These are phyloP conservation scores for silkworm (Bombyx mori) DNA, from an alignment of 1,140 invertebrate species.

Conservation along the genomic window DNA sequence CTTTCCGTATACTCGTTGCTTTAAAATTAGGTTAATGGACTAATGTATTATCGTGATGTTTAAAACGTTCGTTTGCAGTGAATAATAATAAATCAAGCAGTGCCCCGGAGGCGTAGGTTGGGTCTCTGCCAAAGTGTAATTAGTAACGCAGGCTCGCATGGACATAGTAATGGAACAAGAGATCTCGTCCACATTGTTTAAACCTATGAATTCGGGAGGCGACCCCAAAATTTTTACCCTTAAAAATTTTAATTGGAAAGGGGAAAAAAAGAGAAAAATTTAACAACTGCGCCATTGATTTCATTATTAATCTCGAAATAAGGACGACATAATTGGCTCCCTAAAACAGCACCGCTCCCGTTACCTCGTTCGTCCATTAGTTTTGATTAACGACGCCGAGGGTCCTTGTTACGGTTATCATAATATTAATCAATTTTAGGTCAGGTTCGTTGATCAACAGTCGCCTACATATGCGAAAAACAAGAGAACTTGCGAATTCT, in stretches of 20 bases:
- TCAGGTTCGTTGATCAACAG: constrained; percentile 85
- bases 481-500: constrained; percentile 88
- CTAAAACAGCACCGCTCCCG: not conserved
- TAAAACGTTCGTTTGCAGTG: constrained; percentile 7
- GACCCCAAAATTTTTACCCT: not conserved
- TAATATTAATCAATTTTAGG: constrained; percentile 71
- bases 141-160: constrained; percentile 41
- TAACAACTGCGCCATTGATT: no score
- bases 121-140: constrained; percentile 54
- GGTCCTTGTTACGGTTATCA: constrained; percentile 10
- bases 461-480: constrained; percentile 84
- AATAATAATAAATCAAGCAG: constrained; percentile 50
- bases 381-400: constrained; percentile 1
- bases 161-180: constrained; percentile 27
- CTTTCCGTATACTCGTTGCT: no score
- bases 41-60: no score
- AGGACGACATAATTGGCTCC: no score
- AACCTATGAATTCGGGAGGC: constrained; percentile 37
- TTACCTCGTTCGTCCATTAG: not conserved
- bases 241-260: no score
- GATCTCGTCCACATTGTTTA: constrained; percentile 31
- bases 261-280: no score
- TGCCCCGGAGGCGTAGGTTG: constrained; percentile 35
- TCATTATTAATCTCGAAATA: no score
- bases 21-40: constrained; percentile 25